Evolutionary conservation across 2,888 invertebrate genomes (phyloP).

Genomic region (Nasonovia ribisnigri): DNA sequence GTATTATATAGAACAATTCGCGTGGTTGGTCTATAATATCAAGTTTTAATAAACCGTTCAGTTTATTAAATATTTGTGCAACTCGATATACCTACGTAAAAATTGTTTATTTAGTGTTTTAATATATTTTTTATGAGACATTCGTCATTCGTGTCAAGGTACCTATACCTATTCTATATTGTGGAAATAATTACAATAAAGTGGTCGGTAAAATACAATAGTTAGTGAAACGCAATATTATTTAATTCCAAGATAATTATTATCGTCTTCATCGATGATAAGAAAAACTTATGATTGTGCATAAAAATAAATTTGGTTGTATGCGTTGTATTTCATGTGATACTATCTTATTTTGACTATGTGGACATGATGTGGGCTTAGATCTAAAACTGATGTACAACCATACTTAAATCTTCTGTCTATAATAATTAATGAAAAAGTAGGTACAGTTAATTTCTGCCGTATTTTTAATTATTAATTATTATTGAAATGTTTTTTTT

Average conservation of each 20-base stretch:
- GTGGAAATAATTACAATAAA: not conserved
- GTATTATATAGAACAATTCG: not conserved
- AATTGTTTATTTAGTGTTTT: not conserved
- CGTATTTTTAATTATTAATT: not conserved
- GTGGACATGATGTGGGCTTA: not conserved
- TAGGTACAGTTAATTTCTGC: not conserved
- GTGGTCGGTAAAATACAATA: not conserved
- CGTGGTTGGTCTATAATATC: not conserved
- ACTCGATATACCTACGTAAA: not conserved
- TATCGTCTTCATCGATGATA: constrained; percentile 13
- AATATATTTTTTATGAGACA: not conserved
- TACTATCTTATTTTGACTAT: constrained; percentile 8
- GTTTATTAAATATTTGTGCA: not conserved
- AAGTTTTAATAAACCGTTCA: constrained; percentile 2
- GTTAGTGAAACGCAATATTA: not conserved
- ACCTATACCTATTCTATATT: not conserved
- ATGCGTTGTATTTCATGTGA: not conserved
- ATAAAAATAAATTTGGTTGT: not conserved
- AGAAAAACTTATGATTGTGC: not conserved
- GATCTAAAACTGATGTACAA: not conserved
- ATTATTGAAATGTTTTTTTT: not conserved
- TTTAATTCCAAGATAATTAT: constrained; percentile 17
- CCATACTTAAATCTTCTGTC: not conserved
- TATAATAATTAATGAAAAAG: constrained; percentile 23
- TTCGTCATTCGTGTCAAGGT: constrained; percentile 55